Conservation (phyloP, 2,113 vertebrate genomes). For the Ovis aries region ARS-UI_Ramb_v3.0 NC_056063.1:26031001-26031500, state of each 20-base stretch:
- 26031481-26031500: background rate
- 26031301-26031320: too few species aligned
- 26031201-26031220: background rate
- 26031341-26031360: background rate
- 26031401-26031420: background rate
- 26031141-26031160: background rate
- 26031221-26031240: background rate
- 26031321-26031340: background rate
- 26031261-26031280: background rate
- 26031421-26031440: background rate
- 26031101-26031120: too few species aligned
- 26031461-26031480: background rate
- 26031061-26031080: rapidly evolving
- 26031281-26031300: background rate
- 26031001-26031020: background rate
- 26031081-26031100: background rate
- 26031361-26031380: background rate
- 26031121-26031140: background rate
- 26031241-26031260: background rate
- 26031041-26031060: background rate
- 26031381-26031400: background rate
- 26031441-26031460: background rate
- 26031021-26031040: too few species aligned
- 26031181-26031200: background rate
- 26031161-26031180: background rate